phyloP scores from a whole-genome alignment of 2,113 vertebrate genomes.

The Heteronetta atricapilla region DNA sequence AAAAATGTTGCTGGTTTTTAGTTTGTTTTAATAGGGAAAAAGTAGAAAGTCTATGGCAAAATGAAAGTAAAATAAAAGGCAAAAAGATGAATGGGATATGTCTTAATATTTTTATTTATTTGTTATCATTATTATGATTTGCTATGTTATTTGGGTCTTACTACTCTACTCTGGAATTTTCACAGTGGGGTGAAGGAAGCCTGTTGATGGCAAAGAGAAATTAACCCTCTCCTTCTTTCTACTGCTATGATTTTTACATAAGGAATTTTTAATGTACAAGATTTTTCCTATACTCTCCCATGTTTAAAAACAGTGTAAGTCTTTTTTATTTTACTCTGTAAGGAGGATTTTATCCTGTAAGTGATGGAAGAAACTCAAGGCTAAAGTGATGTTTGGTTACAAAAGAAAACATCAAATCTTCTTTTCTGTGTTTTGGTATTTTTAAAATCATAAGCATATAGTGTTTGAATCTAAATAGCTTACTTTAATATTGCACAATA shows the following conservation, averaged over 20 bases:
- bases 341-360: not conserved
- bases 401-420: not conserved
- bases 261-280: not conserved
- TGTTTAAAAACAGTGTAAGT: not conserved
- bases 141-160: slow-evolving; percentile 24
- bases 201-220: not conserved
- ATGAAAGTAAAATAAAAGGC: not conserved
- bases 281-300: not conserved
- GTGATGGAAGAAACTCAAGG: not conserved
- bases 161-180: slow-evolving; percentile 30
- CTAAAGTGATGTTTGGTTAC: not conserved
- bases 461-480: not conserved
- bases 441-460: not conserved
- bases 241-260: not conserved
- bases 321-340: not conserved
- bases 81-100: not conserved
- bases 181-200: not conserved
- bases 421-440: not conserved
- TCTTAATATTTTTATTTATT: slow-evolving; percentile 35
- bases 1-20: not conserved
- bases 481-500: not conserved
- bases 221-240: not conserved
- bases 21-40: slow-evolving; percentile 30
- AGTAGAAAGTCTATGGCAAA: not conserved
- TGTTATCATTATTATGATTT: slow-evolving; percentile 19